These are phyloP conservation scores for Capitella teleta DNA, from an alignment of 1,140 invertebrate genomes.

Conservation along the genomic window DNA sequence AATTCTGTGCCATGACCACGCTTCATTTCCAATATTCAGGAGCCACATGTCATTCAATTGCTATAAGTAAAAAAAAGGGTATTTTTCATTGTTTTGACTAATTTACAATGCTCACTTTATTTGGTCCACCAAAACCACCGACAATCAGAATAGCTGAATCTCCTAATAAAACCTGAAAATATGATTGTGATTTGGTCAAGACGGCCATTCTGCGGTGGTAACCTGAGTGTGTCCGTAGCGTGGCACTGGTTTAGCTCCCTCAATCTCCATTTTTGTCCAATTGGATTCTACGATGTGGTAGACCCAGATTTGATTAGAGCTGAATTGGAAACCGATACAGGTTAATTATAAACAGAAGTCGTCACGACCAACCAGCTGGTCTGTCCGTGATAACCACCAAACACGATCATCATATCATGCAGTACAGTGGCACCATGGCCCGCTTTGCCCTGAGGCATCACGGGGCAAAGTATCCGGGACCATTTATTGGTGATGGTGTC, in stretches of 20 bases:
- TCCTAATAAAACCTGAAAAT: constrained; percentile 36
- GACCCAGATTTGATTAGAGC: constrained; percentile 82
- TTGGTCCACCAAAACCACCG: constrained; percentile 60
- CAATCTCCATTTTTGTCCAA: constrained; percentile 64
- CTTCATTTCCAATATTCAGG: constrained; percentile 46
- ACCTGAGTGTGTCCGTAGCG: constrained; percentile 83
- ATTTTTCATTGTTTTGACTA: no score
- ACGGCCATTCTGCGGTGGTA: no score
- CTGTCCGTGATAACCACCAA: constrained; percentile 51
- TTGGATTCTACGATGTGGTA: constrained; percentile 63
- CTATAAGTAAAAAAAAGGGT: constrained; percentile 12
- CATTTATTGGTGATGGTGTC: constrained; percentile 72
- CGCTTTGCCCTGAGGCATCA: constrained; percentile 61
- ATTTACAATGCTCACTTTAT: constrained; percentile 43
- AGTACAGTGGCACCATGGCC: constrained; percentile 76
- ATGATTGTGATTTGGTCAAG: constrained; percentile 5
- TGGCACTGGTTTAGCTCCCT: constrained; percentile 58
- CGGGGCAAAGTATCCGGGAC: constrained; percentile 56
- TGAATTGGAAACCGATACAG: constrained; percentile 22
- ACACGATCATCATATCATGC: constrained; percentile 76
- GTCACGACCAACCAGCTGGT: constrained; percentile 3
- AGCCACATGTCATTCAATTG: constrained; percentile 60
- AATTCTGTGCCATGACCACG: constrained; percentile 72
- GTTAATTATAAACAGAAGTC: not conserved
- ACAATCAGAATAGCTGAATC: constrained; percentile 40